These are phyloP conservation scores for Morpho helenor DNA, from an alignment of 2,888 invertebrate species.

Conservation along the genomic window DNA sequence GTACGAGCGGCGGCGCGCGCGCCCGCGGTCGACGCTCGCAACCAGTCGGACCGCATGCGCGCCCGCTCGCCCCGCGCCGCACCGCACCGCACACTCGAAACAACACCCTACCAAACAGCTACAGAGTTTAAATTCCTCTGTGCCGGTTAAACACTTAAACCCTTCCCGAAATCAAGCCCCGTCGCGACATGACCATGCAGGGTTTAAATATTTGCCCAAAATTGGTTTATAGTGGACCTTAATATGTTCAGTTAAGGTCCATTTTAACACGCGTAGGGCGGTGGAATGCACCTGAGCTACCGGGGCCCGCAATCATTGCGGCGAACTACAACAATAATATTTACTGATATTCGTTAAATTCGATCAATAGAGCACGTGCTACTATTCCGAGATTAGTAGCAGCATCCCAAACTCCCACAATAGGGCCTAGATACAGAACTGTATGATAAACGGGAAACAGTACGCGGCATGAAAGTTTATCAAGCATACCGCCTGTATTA, in stretches of 20 bases:
- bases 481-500: too few relatives aligned
- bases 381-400: background rate
- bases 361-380: slow-evolving; percentile 38
- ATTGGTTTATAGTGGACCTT: slow-evolving; percentile 48
- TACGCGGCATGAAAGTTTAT: too few relatives aligned
- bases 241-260: slow-evolving; percentile 42
- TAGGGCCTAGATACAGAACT: background rate
- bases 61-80: slow-evolving; percentile 38
- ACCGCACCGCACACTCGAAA: slow-evolving; percentile 46
- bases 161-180: slow-evolving; percentile 30
- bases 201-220: slow-evolving; percentile 63
- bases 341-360: slow-evolving; percentile 45
- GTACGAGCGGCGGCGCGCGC: slow-evolving; percentile 53
- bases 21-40: slow-evolving; percentile 77
- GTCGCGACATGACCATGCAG: slow-evolving; percentile 61
- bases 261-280: slow-evolving; percentile 31
- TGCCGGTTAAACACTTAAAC: slow-evolving; percentile 28
- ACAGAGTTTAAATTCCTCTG: slow-evolving; percentile 31
- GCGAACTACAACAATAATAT: slow-evolving; percentile 44
- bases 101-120: slow-evolving; percentile 29
- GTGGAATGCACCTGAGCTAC: slow-evolving; percentile 65
- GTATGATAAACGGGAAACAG: too few relatives aligned
- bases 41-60: slow-evolving; percentile 73
- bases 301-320: slow-evolving; percentile 47
- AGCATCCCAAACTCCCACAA: background rate